Evolutionary conservation across 2,888 invertebrate genomes (phyloP).

Genomic region (Mythimna ferrago): DNA sequence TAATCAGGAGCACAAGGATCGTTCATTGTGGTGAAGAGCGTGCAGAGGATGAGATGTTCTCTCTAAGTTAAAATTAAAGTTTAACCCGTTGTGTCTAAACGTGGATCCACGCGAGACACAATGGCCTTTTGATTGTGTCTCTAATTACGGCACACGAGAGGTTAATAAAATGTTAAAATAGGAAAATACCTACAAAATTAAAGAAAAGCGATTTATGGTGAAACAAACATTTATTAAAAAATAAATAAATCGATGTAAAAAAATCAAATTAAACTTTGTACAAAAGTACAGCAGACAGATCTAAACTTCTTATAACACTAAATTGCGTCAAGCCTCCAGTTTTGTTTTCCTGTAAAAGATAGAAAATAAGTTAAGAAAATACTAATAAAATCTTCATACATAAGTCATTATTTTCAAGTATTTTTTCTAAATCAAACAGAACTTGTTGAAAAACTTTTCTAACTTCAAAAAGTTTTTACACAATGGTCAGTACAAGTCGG

Average conservation of each 20-base stretch:
- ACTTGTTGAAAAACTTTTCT: background rate
- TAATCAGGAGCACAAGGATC: too few relatives aligned
- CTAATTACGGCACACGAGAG: too few relatives aligned
- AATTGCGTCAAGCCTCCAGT: conserved; percentile 73
- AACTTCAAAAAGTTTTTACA: too few relatives aligned
- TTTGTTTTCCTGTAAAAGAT: conserved; percentile 79
- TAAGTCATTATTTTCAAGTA: too few relatives aligned
- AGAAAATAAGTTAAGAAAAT: background rate
- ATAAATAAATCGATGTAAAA: conserved; percentile 26
- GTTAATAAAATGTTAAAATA: too few relatives aligned
- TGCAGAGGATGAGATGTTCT: too few relatives aligned
- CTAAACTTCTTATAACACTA: background rate
- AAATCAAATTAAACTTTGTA: conserved; percentile 22
- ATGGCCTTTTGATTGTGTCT: too few relatives aligned
- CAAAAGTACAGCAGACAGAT: background rate
- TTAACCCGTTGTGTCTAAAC: too few relatives aligned
- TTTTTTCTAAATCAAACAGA: background rate
- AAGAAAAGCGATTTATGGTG: conserved; percentile 4
- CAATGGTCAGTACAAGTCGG: too few relatives aligned
- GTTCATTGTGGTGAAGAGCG: too few relatives aligned
- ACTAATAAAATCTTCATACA: background rate
- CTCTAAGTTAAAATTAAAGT: too few relatives aligned
- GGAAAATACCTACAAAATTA: background rate
- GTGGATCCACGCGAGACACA: too few relatives aligned
- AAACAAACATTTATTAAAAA: conserved; percentile 37